A percentile compares a stretch with the other conserved stretches of the same genome.
These are phyloP conservation scores for Crenichthys baileyi DNA, from an alignment of 2,797 vertebrate species.

Conservation along the genomic window DNA sequence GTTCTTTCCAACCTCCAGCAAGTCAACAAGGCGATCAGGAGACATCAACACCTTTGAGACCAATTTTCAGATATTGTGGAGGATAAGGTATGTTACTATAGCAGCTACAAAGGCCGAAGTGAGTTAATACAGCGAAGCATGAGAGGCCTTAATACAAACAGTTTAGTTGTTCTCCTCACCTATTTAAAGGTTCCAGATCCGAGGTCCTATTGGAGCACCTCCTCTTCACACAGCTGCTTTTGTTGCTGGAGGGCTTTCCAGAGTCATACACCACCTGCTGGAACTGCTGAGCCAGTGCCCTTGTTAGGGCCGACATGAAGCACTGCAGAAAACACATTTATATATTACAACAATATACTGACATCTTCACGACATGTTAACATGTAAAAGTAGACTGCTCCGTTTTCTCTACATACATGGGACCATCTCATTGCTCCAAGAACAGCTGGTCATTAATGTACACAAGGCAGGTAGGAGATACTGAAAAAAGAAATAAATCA, in stretches of 20 bases:
- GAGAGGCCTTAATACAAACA: not conserved
- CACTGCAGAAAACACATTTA: constrained; percentile 78
- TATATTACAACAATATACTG: not conserved
- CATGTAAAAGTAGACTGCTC: too few relatives aligned
- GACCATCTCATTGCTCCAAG: constrained; percentile 94
- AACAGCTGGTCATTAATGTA: constrained; percentile 95
- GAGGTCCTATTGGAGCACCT: constrained; percentile 81
- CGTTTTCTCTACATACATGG: constrained; percentile 84
- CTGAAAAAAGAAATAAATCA: constrained; percentile 63
- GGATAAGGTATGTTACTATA: too few relatives aligned
- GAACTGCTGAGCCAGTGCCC: constrained; percentile 96
- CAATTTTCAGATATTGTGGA: too few relatives aligned
- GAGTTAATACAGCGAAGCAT: too few relatives aligned
- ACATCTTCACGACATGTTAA: not conserved
- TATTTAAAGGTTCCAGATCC: constrained; percentile 95
- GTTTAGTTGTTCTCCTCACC: constrained; percentile 73
- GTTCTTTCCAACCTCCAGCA: constrained; percentile 93
- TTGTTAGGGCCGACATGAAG: constrained; percentile 92
- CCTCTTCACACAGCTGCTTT: constrained; percentile 93
- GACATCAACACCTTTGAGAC: too few relatives aligned
- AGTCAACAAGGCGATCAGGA: constrained; percentile 66
- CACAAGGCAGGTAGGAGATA: constrained; percentile 91
- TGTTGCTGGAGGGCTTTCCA: constrained; percentile 92
- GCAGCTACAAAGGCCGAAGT: too few relatives aligned
- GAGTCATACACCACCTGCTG: constrained; percentile 95